Conservation (phyloP, 1,140 invertebrate genomes). For the Drosophila micromelanica region DNA sequence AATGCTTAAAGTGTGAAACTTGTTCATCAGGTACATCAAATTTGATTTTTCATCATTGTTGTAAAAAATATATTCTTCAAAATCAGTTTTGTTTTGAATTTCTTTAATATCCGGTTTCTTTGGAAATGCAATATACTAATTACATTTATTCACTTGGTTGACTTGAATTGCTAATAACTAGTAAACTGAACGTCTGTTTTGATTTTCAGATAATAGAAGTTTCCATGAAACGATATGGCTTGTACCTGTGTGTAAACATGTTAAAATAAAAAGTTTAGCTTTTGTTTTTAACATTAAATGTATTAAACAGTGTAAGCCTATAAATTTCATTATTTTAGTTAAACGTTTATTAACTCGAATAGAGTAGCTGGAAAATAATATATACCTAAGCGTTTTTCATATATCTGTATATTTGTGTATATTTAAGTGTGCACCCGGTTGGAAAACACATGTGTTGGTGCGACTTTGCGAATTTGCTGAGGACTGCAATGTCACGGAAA, state of each 20-base stretch:
- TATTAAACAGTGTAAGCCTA: too few relatives aligned
- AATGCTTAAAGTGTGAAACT: not conserved
- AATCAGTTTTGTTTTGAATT: not conserved
- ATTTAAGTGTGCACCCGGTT: conserved; percentile 10
- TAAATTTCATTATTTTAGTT: too few relatives aligned
- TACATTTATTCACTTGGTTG: not conserved
- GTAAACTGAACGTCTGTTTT: conserved; percentile 26
- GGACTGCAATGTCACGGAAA: conserved; percentile 74
- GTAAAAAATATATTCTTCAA: not conserved
- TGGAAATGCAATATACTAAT: conserved; percentile 12
- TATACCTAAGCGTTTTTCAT: not conserved
- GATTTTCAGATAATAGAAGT: conserved; percentile 16
- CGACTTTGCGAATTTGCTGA: conserved; percentile 56
- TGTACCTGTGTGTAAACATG: not conserved
- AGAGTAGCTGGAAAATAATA: not conserved
- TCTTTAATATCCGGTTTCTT: not conserved
- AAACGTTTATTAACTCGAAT: too few relatives aligned
- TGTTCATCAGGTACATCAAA: not conserved
- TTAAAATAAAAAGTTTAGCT: too few relatives aligned
- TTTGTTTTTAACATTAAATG: too few relatives aligned
- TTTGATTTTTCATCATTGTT: not conserved
- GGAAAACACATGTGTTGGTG: conserved; percentile 22
- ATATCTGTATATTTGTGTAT: conserved; percentile 6
- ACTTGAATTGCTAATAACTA: conserved; percentile 3
- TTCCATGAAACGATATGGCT: not conserved